Percentiles rank a stretch among this genome's conserved stretches.
phyloP scores from a whole-genome alignment of 2,797 vertebrate species.

The Tragelaphus oryx region DNA sequence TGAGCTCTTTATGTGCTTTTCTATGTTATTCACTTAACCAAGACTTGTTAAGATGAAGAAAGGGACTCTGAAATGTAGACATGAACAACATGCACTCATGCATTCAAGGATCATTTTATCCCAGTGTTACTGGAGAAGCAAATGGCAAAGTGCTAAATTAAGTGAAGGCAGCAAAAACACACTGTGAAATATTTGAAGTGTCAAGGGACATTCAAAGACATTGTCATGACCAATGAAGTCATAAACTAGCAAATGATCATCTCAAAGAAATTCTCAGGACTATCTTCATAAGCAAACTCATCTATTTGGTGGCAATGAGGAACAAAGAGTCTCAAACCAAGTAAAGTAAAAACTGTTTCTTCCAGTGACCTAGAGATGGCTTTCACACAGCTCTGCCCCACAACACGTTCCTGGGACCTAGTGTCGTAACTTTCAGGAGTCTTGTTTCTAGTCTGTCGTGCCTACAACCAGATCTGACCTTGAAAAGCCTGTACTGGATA shows the following conservation, averaged over 20 bases:
- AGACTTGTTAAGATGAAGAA: background rate
- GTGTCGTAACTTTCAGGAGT: background rate
- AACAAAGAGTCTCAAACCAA: slow-evolving; percentile 14
- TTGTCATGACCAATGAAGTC: background rate
- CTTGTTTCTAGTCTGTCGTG: background rate
- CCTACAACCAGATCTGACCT: background rate
- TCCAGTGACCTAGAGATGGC: background rate
- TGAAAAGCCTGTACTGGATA: background rate
- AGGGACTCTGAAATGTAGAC: background rate
- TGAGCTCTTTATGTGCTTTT: background rate
- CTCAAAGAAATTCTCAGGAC: slow-evolving; percentile 2
- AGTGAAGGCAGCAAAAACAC: background rate
- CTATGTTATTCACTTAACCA: background rate
- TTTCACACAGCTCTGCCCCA: background rate
- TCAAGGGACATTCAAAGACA: background rate
- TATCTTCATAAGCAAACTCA: background rate
- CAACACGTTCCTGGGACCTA: background rate
- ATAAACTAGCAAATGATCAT: background rate
- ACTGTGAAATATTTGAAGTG: background rate
- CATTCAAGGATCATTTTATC: background rate
- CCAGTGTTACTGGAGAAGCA: background rate
- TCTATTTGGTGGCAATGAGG: background rate
- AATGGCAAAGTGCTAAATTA: background rate
- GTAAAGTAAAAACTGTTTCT: background rate
- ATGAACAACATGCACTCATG: background rate